Base-by-base conservation (phyloP, 2,113 vertebrate species). In the Pygathrix nemaeus region DNA sequence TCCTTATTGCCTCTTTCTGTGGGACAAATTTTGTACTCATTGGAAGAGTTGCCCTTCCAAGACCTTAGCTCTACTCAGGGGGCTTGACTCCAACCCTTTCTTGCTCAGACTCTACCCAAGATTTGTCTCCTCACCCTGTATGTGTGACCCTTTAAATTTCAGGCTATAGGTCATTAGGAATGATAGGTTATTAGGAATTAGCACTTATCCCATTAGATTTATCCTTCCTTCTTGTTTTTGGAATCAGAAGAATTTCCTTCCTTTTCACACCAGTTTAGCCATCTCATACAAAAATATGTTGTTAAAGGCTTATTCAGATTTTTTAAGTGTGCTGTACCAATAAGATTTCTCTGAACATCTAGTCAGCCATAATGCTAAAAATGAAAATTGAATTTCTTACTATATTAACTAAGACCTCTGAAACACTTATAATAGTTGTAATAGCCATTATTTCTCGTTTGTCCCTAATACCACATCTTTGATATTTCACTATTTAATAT, bases 241-340 rank as follows among this genome's bases (percentile, higher is more conserved):
- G 55, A 81, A 86, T 84, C 40, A 55, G 79, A 64, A 76, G 35
- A 93, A 88, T 75, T 85, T 89, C 55, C 57, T 92, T 84, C 43
- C 50, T 45, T 96, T 70, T 78, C 57, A 78, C 6, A 76, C 75
- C 10, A 81, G 30, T 79, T 76, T 85, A 89, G 64, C 35, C 30
- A 84, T 61, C 25, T 30, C 86, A 85, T 52, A 92, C 35, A 45
- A 85, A 97, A 95, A 59, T 43, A 68, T n/a, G 25, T 79, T 90
- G 87, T 88, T 72, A 87, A 93, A 95, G 61, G 64, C 35, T 87
- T 93, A 78, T 73, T 38, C 12, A 73, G 92, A 80, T 66, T 92
- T 96, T 93, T 68, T 13, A 97, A 88, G n/a, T 75, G 14, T 81
- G 30, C 30, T 90, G 6, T 48, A 76, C 40, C 83, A 70, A 68